Evolutionary conservation across 2,113 vertebrate species (phyloP).

Genomic region (Bolborhynchus lineola): DNA sequence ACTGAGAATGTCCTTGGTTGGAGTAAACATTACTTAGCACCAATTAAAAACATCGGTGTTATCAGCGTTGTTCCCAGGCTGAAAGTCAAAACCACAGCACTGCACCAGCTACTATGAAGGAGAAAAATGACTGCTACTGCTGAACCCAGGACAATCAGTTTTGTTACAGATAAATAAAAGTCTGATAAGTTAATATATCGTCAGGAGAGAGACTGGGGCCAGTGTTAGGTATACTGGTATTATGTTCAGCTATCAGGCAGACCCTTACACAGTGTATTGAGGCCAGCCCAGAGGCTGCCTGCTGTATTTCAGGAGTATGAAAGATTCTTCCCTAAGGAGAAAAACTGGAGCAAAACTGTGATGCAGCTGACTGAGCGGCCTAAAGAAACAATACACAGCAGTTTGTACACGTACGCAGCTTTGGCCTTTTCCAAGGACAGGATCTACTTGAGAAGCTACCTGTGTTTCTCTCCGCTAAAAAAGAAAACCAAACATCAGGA

Average conservation of each 20-base stretch:
- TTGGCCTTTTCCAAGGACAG: background rate
- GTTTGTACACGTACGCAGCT: background rate
- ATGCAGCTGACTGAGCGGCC: background rate
- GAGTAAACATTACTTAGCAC: no score
- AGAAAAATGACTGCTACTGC: no score
- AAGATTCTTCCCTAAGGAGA: background rate
- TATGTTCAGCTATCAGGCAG: background rate
- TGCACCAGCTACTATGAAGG: no score
- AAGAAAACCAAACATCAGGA: background rate
- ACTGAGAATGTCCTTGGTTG: no score
- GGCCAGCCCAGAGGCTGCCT: background rate
- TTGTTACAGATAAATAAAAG: background rate
- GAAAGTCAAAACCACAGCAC: no score
- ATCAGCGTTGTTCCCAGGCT: no score
- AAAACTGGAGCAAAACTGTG: background rate
- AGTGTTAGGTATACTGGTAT: background rate
- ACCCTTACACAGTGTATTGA: fast-evolving
- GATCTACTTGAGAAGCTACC: background rate
- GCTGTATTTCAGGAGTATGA: background rate
- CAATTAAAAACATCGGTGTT: no score
- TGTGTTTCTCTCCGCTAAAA: background rate
- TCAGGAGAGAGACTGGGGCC: background rate
- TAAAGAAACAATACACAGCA: background rate
- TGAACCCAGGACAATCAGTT: background rate
- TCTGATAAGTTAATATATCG: background rate